Conservation (phyloP, 2,888 invertebrate genomes). For the Cosmia pyralina region DNA sequence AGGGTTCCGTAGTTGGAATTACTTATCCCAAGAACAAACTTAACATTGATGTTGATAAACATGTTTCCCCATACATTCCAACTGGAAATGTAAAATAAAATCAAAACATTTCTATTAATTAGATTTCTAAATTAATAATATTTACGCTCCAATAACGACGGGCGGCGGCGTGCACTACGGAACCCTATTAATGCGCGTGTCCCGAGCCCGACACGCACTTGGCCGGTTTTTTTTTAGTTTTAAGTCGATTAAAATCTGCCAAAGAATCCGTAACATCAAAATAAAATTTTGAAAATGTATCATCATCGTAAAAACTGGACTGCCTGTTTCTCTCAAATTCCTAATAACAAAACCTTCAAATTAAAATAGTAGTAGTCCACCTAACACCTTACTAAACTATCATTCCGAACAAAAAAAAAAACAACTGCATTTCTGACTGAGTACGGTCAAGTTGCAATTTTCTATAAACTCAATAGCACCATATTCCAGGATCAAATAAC, state of each 20-base stretch:
- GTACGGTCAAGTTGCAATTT: background rate
- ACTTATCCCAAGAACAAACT: too few species aligned
- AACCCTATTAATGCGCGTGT: too few species aligned
- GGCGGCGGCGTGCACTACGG: too few species aligned
- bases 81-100: too few species aligned
- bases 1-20: too few species aligned
- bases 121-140: too few species aligned
- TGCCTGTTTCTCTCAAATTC: background rate
- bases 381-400: background rate
- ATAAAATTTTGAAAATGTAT: too few species aligned
- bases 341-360: background rate
- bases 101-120: too few species aligned
- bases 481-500: background rate
- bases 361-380: background rate
- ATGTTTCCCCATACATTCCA: too few species aligned
- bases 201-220: too few species aligned
- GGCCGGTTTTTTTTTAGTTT: background rate
- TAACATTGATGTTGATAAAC: too few species aligned
- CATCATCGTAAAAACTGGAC: background rate
- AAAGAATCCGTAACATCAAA: background rate
- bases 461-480: background rate
- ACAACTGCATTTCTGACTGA: background rate
- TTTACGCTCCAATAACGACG: too few species aligned
- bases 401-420: background rate
- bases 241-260: background rate